Conservation (phyloP, 1,140 invertebrate species). For the Aradophagus sp. region DNA sequence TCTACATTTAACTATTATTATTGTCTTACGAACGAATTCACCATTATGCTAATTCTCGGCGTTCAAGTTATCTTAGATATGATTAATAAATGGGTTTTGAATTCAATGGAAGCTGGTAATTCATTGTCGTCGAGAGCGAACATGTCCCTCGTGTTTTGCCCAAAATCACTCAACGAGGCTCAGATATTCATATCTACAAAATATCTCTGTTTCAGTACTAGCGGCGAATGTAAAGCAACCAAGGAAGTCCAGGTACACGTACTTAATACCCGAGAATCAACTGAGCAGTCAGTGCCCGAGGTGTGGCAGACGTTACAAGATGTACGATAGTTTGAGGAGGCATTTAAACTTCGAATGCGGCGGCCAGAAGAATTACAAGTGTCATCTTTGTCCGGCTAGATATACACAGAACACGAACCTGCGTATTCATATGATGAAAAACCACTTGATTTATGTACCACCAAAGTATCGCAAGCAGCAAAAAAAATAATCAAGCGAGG, state of each 20-base stretch:
- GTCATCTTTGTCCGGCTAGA: conserved; percentile 59
- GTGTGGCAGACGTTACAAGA: conserved; percentile 43
- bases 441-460: too few relatives aligned
- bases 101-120: too few relatives aligned
- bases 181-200: too few relatives aligned
- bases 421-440: conserved; percentile 58
- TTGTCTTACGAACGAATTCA: too few relatives aligned
- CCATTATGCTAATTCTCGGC: too few relatives aligned
- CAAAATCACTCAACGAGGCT: too few relatives aligned
- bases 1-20: conserved; percentile 18
- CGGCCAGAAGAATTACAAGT: conserved; percentile 53
- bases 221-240: too few relatives aligned
- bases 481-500: too few relatives aligned
- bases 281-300: conserved; percentile 27
- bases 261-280: conserved; percentile 11
- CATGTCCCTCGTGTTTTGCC: conserved; percentile 10
- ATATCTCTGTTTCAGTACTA: conserved; percentile 49
- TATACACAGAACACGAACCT: conserved; percentile 61
- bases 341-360: conserved; percentile 62
- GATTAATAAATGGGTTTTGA: too few relatives aligned
- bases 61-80: too few relatives aligned
- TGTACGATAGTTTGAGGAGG: conserved; percentile 65
- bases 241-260: conserved; percentile 23
- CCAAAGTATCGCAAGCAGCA: too few relatives aligned
- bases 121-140: conserved; percentile 18